Percentiles rank a stretch among this genome's conserved stretches.
Conservation (phyloP, 2,797 vertebrate species). For the Hydrolagus colliei region DNA sequence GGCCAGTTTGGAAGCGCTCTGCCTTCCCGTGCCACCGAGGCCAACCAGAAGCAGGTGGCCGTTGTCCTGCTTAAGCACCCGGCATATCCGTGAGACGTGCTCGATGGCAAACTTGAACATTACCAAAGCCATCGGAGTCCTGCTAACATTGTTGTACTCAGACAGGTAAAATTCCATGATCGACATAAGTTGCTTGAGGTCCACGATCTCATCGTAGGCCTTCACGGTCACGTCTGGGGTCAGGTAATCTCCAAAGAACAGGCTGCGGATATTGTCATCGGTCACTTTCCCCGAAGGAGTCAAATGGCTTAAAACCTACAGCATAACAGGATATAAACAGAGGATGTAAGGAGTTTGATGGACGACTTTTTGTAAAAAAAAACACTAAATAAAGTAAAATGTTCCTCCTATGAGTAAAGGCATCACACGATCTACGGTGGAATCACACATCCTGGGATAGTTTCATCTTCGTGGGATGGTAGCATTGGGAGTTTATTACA, state of each 20-base stretch:
- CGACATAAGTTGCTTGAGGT: constrained; percentile 63
- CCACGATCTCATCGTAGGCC: constrained; percentile 78
- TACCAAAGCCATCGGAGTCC: constrained; percentile 81
- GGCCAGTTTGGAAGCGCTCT: constrained; percentile 74
- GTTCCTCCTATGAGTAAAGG: too few relatives aligned
- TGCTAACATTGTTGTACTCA: constrained; percentile 82
- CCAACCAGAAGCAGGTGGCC: constrained; percentile 81
- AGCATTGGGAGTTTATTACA: background rate
- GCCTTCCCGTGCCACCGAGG: constrained; percentile 79
- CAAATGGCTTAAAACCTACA: constrained; percentile 73
- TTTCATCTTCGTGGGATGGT: too few relatives aligned
- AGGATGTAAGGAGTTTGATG: background rate
- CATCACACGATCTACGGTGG: too few relatives aligned
- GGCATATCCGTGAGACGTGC: constrained; percentile 84
- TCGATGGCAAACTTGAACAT: constrained; percentile 91
- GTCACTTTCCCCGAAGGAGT: constrained; percentile 61
- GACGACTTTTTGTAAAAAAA: background rate
- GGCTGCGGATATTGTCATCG: constrained; percentile 72
- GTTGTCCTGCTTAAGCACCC: constrained; percentile 82
- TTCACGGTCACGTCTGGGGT: constrained; percentile 59
- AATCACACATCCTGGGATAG: too few relatives aligned
- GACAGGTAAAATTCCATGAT: constrained; percentile 82
- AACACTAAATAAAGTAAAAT: background rate
- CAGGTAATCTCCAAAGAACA: constrained; percentile 84
- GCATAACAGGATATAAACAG: constrained; percentile 25